A percentile compares a stretch with the other conserved stretches of the same genome.
Conservation (phyloP, 2,797 vertebrate genomes). For the Poeciliopsis gracilis region DNA sequence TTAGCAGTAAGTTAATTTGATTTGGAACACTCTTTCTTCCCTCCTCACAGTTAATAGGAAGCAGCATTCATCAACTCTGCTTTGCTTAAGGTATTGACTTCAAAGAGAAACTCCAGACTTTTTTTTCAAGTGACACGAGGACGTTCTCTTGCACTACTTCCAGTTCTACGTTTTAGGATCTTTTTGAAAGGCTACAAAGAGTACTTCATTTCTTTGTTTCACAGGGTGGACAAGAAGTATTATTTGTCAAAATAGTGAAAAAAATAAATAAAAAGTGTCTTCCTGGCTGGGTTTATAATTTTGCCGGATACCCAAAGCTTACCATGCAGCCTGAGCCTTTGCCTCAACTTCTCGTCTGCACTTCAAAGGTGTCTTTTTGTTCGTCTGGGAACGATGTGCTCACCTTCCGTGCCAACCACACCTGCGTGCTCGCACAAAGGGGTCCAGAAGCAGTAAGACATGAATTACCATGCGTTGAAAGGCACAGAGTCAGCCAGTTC, state of each 20-base stretch:
- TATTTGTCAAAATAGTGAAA: background rate
- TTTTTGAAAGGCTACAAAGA: background rate
- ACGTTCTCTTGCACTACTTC: background rate
- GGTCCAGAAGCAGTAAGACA: slow-evolving; percentile 35
- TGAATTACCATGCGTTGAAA: slow-evolving; percentile 59
- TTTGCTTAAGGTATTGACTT: slow-evolving; percentile 28
- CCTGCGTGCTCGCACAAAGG: slow-evolving; percentile 22
- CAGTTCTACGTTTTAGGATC: background rate
- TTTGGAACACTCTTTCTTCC: slow-evolving; percentile 25
- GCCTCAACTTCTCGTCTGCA: slow-evolving; percentile 23
- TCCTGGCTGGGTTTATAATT: slow-evolving; percentile 1
- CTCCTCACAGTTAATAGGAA: background rate
- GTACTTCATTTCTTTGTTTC: background rate
- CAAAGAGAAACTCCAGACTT: background rate
- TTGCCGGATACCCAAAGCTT: slow-evolving; percentile 14
- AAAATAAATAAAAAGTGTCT: background rate
- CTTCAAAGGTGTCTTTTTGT: slow-evolving; percentile 43
- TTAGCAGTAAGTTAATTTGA: slow-evolving; percentile 29
- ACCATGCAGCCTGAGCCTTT: slow-evolving; percentile 30
- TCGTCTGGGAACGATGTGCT: slow-evolving; percentile 25
- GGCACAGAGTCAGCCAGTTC: slow-evolving; percentile 49
- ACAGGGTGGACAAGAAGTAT: background rate
- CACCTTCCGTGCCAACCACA: slow-evolving; percentile 8
- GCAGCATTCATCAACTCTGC: slow-evolving; percentile 10
- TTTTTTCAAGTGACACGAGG: background rate